Percentiles rank a stretch among this genome's conserved stretches.
Conservation (phyloP, 2,113 vertebrate genomes). For the Alligator sinensis region DNA sequence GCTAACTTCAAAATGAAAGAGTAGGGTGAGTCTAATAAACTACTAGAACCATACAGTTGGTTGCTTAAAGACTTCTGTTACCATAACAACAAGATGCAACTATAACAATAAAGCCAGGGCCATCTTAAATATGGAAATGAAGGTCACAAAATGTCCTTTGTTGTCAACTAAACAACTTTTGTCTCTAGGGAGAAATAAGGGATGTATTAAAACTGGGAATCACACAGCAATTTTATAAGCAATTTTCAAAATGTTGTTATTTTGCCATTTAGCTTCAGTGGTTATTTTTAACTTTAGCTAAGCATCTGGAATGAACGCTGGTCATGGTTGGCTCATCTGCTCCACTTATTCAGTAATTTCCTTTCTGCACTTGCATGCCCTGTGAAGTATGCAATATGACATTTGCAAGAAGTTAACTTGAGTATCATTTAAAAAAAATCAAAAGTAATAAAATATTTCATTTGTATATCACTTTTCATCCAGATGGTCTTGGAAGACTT, state of each 20-base stretch:
- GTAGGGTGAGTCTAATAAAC: constrained; percentile 49
- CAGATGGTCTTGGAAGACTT: neutral
- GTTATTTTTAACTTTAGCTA: constrained; percentile 50
- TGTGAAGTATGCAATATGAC: neutral
- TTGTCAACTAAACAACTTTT: neutral
- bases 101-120: constrained; percentile 59
- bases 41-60: constrained; percentile 65
- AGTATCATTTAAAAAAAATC: neutral
- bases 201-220: neutral
- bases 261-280: constrained; percentile 58
- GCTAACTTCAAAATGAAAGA: constrained; percentile 25
- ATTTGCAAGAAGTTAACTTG: neutral
- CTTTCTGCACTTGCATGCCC: neutral
- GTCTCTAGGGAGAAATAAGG: constrained; percentile 20
- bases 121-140: constrained; percentile 52
- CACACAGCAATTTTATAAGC: neutral
- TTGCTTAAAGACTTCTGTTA: constrained; percentile 63
- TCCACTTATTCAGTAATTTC: neutral
- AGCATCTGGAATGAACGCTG: neutral
- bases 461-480: neutral
- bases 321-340: neutral
- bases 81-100: constrained; percentile 62
- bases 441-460: neutral
- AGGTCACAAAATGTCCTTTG: constrained; percentile 31
- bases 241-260: constrained; percentile 59